A percentile compares a stretch with the other conserved stretches of the same genome.
Conservation (phyloP, 2,797 vertebrate species). For the Chaetodon trifasciatus region DNA sequence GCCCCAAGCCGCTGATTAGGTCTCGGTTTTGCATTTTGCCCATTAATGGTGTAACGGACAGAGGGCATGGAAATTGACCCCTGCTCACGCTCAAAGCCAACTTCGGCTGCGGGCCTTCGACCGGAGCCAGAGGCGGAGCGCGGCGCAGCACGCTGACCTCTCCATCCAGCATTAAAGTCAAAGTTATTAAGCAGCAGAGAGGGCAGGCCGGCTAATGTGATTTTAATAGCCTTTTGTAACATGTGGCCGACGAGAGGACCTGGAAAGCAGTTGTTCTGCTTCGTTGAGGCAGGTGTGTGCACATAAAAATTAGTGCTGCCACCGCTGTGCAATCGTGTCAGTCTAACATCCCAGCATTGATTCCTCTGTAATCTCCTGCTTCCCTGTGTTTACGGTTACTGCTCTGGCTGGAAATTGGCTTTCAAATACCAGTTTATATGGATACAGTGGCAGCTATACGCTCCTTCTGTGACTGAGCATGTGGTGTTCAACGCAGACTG, state of each 20-base stretch:
- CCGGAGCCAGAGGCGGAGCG: constrained; percentile 17
- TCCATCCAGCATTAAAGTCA: constrained; percentile 22
- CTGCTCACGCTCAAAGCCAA: constrained; percentile 34
- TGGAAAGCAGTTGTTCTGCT: constrained; percentile 5
- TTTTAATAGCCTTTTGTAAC: constrained; percentile 31
- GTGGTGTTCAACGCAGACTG: neutral
- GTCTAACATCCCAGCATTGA: neutral
- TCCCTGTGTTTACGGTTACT: neutral
- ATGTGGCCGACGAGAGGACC: constrained; percentile 4
- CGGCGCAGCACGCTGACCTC: constrained; percentile 34
- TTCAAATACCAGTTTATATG: neutral
- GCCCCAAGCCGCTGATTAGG: constrained; percentile 51
- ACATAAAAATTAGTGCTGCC: neutral
- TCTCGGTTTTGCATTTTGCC: constrained; percentile 60
- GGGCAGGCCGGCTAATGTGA: constrained; percentile 4
- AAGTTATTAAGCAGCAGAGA: constrained; percentile 9
- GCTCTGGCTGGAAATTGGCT: neutral
- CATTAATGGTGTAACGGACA: constrained; percentile 54
- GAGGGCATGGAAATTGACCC: constrained; percentile 52
- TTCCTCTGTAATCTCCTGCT: neutral
- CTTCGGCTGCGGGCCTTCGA: constrained; percentile 21
- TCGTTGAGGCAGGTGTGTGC: neutral
- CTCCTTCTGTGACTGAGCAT: constrained; percentile 1
- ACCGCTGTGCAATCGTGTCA: too few relatives aligned
- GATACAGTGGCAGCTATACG: neutral